Evolutionary conservation across 2,113 vertebrate species (phyloP), one percentile per base, ranked within the genome.

Genomic region (Vanacampus margaritifer): DNA sequence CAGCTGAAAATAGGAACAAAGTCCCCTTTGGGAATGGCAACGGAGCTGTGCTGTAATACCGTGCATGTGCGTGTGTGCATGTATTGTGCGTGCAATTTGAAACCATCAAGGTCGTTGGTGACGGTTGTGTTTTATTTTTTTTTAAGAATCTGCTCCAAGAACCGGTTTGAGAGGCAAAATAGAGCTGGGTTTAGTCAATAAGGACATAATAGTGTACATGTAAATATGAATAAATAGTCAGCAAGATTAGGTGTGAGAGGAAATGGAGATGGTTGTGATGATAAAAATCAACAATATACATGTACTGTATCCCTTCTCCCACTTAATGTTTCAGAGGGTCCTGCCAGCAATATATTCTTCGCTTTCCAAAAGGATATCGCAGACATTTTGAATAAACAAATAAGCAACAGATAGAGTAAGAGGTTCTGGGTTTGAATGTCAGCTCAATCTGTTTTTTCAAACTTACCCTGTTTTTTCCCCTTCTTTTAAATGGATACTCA

Each of bases 61-160:
- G 26, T 17, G 54, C 32, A 14, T 32, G 26, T 19, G 54, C 10
- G 6, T 57, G 56, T 51, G 50, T 0, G 13, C 28, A 4, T 32
- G n/a, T n/a, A n/a, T n/a, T n/a, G 57, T 59, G 17, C 21, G 32
- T 61, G 58, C 39, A 41, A 41, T 41, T 23, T 61, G 21, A 61
- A 61, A 61, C 58, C 36, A 39, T 61, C 58, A 61, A 61, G 58
- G 58, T 61, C 36, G 23, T 61, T 14, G 39, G 58, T 23, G 21
- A 19, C 13, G 24, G 26, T 12, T 57, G 26, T 2, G n/a, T n/a
- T n/a, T n/a, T n/a, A n/a, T 16, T 51, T 51, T 54, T 14, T 54
- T 16, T 23, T 5, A 4, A 5, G 8, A 57, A 26, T 54, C 57
- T n/a, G 32, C 57, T 66, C 19, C 28, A 16, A 39, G 32, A 3